Evolutionary conservation across 2,888 invertebrate species (phyloP).

Genomic region (Monoplex corrugatus): DNA sequence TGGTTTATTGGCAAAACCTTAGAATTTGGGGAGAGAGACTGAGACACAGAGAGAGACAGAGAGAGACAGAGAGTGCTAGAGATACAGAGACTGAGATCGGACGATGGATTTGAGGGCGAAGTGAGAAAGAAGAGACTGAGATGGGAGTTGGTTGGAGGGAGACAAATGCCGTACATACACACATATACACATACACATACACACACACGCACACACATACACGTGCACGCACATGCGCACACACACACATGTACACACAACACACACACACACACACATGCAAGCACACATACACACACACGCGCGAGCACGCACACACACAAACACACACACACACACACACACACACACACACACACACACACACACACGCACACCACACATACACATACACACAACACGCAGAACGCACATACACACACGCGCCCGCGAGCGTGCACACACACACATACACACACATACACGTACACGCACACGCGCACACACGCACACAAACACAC

Average conservation of each 20-base stretch:
- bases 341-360: conserved; percentile 28
- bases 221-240: background rate
- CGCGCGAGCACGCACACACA: background rate
- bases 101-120: background rate
- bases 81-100: too few species aligned
- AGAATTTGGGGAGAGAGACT: background rate
- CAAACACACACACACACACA: conserved; percentile 23
- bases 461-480: conserved; percentile 3
- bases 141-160: background rate
- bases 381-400: background rate
- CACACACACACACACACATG: background rate
- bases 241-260: too few species aligned
- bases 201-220: background rate
- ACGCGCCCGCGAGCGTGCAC: background rate
- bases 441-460: conserved; percentile 24
- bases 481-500: conserved; percentile 19
- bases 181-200: background rate
- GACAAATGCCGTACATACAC: background rate
- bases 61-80: too few species aligned
- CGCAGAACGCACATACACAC: background rate
- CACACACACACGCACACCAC: conserved; percentile 15
- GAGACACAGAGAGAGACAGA: background rate
- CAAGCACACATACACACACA: background rate
- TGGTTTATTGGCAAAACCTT: too few species aligned
- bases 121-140: background rate